phyloP scores from a whole-genome alignment of 2,113 vertebrate genomes.

The Corydoras maculifer region DNA sequence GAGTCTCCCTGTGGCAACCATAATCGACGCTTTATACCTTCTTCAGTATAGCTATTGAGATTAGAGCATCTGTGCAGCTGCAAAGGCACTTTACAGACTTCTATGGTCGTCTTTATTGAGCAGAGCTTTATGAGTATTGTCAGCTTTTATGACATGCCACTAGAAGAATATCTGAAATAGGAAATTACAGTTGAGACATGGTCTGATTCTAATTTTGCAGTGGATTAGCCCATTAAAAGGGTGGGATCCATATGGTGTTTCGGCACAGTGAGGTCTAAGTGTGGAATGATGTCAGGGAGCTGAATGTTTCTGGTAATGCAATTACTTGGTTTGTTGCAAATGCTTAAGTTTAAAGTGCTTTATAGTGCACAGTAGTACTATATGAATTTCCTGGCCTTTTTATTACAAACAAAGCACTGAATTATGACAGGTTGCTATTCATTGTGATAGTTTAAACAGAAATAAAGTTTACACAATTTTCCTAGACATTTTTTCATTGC shows the following conservation, averaged over 20 bases:
- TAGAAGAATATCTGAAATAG: slow-evolving; percentile 54
- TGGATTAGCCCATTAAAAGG: not conserved
- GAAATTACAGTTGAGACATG: slow-evolving; percentile 49
- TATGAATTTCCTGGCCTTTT: not conserved
- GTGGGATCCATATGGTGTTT: not conserved
- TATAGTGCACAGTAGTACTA: not conserved
- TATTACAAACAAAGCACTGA: too few species aligned
- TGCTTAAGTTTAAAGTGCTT: not conserved
- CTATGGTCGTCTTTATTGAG: slow-evolving; percentile 34
- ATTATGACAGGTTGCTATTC: too few species aligned
- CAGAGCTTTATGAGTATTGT: slow-evolving; percentile 28
- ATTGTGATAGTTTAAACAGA: too few species aligned
- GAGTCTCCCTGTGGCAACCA: not conserved
- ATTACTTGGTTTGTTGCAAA: slow-evolving; percentile 8
- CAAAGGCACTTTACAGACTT: slow-evolving; percentile 24
- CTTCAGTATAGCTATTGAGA: not conserved
- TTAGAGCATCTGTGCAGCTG: slow-evolving; percentile 2
- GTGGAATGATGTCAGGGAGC: not conserved
- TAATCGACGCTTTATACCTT: slow-evolving; percentile 10
- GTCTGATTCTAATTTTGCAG: slow-evolving; percentile 42
- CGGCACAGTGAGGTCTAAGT: not conserved
- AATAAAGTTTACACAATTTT: too few species aligned
- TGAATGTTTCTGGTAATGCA: not conserved
- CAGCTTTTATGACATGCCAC: slow-evolving; percentile 45
- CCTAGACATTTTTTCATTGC: too few species aligned